phyloP scores from a whole-genome alignment of 2,888 invertebrate genomes.

The Trachelus iudaicus region DNA sequence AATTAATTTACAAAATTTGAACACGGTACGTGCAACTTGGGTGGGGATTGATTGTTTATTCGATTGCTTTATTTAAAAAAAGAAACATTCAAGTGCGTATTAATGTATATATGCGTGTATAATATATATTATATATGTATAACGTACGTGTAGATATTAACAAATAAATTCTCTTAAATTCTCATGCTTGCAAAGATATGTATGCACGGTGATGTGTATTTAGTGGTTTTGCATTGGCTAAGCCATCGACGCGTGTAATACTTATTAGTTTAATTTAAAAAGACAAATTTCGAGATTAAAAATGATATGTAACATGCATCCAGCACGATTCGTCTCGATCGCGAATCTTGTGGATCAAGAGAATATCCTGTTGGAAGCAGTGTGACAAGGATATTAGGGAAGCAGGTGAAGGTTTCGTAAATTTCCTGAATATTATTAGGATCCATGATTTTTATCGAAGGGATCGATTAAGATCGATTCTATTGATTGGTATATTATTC shows the following conservation, averaged over 20 bases:
- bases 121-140: constrained; percentile 46
- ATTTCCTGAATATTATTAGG: background rate
- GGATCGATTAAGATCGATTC: background rate
- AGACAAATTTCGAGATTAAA: constrained; percentile 40
- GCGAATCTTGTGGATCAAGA: background rate
- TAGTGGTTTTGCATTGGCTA: background rate
- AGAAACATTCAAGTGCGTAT: constrained; percentile 36
- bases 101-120: constrained; percentile 40
- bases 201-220: constrained; percentile 4
- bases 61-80: background rate
- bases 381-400: background rate
- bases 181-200: constrained; percentile 32
- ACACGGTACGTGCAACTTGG: background rate
- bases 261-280: background rate
- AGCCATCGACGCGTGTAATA: background rate
- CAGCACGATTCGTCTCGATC: background rate
- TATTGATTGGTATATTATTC: background rate
- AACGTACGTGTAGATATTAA: constrained; percentile 23
- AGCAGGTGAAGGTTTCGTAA: background rate
- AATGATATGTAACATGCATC: constrained; percentile 41
- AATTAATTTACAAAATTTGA: background rate
- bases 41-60: background rate
- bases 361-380: background rate
- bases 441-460: background rate
- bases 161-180: constrained; percentile 40